Evolutionary conservation across 2,888 invertebrate species (phyloP).

Genomic region (Koerneria pararmatus): DNA sequence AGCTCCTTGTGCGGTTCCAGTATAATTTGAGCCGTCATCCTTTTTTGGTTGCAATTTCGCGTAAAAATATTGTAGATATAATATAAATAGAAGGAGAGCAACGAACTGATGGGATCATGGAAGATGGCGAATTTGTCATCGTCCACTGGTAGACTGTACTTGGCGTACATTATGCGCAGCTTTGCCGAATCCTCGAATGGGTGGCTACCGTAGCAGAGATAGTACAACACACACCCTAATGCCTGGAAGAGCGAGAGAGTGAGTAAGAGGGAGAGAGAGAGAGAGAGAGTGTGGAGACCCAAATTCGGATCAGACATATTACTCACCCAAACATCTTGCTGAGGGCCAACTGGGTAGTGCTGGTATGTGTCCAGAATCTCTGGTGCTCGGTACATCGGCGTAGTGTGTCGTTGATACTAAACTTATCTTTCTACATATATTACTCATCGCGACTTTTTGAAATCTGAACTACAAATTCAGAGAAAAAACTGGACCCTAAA

Average conservation of each 20-base stretch:
- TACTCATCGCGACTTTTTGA: too few species aligned
- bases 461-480: too few species aligned
- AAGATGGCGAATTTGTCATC: constrained; percentile 80
- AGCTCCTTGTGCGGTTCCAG: too few species aligned
- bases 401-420: constrained; percentile 66
- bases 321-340: constrained; percentile 81
- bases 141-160: constrained; percentile 77
- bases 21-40: too few species aligned
- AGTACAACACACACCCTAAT: constrained; percentile 87
- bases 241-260: constrained; percentile 65
- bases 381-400: constrained; percentile 85
- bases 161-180: constrained; percentile 89
- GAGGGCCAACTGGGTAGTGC: constrained; percentile 84
- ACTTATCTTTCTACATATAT: constrained; percentile 20
- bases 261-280: not conserved
- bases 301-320: not conserved
- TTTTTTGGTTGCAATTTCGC: too few species aligned
- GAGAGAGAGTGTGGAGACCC: not conserved
- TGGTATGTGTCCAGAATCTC: constrained; percentile 98
- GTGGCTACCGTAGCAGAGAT: constrained; percentile 85
- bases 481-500: too few species aligned
- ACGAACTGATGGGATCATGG: constrained; percentile 80
- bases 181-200: constrained; percentile 93
- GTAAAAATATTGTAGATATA: too few species aligned
- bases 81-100: too few species aligned